Base-by-base conservation (phyloP, 2,113 vertebrate species). In the Mus musculus region DNA sequence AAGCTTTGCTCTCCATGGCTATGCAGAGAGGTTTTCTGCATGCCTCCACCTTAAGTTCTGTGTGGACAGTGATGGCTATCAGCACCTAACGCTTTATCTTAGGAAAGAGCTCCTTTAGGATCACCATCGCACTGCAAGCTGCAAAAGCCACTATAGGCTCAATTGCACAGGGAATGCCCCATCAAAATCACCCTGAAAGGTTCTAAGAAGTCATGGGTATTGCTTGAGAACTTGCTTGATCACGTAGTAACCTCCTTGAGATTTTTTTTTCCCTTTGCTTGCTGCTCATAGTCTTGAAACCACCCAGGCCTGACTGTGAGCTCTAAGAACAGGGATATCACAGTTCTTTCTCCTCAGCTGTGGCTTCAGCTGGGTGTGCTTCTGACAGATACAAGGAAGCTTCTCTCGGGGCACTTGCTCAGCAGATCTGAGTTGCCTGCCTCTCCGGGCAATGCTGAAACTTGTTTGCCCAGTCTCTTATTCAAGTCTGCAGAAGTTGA, bases 181-280 rank as follows among this genome's bases (percentile, higher is more conserved):
- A 13, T 63, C 13, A 67, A 71, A 80, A 59, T 76, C 69, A 42
- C 71, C 33, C 63, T 33, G 67, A 9, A 90, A 67, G 10, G 5
- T 33, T 76, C 69, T 71, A 39, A 8, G 84, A 86, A 26, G 26
- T 42, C 49, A 3, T 78, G 17, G 20, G 20, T 36, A 36, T 49
- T 52, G 16, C 56, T 91, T 81, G 28, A 82, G 78, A 71, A 92
- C 77, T 39, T 82, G 39, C 93, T 73, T 92, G 80, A 3, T 80
- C 86, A 22, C 71, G 2, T 33, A 28, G 10, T 54, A 28, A 13
- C 17, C 82, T 19, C 88, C 28, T 12, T 65, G 78, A 61, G 28
- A 3, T 59, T 59, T 54, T 76, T 54, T 76, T 82, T 22, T 22
- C 24, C 59, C 13, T 90, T 49, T 49, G 5, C 30, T 59, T 86